A percentile compares a stretch with the other conserved stretches of the same genome.
These are phyloP conservation scores for Eutrigla gurnardus DNA, from an alignment of 2,797 vertebrate species.

Conservation along the genomic window DNA sequence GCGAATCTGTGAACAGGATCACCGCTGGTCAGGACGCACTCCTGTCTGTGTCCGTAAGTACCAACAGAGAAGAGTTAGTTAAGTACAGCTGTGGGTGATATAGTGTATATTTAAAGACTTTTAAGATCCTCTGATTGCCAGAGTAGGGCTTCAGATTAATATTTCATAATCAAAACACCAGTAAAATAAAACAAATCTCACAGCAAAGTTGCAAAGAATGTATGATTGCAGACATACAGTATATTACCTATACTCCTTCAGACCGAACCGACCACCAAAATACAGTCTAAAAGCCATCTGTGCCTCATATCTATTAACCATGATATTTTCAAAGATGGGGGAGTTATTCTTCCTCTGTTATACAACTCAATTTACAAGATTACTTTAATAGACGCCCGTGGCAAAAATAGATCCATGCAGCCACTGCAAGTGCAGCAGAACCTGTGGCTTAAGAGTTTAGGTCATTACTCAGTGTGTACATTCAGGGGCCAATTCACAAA, in stretches of 20 bases:
- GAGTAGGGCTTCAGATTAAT: not conserved
- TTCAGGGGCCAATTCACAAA: not conserved
- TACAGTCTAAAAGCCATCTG: not conserved
- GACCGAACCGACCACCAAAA: not conserved
- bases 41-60: slow-evolving; percentile 99
- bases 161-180: not conserved
- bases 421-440: not conserved
- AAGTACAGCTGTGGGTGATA: not conserved
- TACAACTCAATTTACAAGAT: not conserved
- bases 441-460: not conserved
- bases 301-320: not conserved
- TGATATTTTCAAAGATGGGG: not conserved
- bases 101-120: not conserved
- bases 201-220: not conserved
- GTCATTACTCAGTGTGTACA: not conserved
- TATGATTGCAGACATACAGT: slow-evolving; percentile 3
- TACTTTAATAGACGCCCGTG: not conserved
- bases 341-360: not conserved
- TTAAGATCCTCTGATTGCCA: not conserved
- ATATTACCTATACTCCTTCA: slow-evolving; percentile 7
- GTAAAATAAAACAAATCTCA: not conserved
- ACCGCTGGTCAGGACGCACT: slow-evolving; percentile 95
- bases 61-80: not conserved
- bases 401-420: not conserved
- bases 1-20: slow-evolving; percentile 98